These are phyloP conservation scores for Ladona fulva DNA, from an alignment of 1,140 invertebrate genomes.

Conservation along the genomic window DNA sequence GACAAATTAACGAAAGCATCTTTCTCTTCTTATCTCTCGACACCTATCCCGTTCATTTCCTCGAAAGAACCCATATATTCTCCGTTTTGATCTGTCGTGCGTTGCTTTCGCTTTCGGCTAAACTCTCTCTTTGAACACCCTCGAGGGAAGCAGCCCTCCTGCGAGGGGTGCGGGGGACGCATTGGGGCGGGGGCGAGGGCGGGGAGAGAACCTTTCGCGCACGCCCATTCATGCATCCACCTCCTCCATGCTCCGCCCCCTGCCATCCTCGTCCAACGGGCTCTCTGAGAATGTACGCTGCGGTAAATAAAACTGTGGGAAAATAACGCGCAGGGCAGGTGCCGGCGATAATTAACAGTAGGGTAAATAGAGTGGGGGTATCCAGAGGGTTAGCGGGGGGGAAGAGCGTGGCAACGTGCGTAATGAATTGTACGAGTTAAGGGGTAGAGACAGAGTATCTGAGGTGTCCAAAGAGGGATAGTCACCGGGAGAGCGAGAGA, in stretches of 20 bases:
- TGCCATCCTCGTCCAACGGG: neutral
- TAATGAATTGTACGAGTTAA: too few species aligned
- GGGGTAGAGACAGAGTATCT: too few species aligned
- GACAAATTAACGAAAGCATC: too few species aligned
- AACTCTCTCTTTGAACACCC: neutral
- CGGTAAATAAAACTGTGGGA: neutral
- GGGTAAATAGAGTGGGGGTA: slow-evolving; percentile 11
- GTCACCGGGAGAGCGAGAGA: neutral
- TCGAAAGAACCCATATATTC: too few species aligned
- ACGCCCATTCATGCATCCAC: neutral
- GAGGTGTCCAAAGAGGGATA: too few species aligned
- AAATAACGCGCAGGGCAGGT: neutral
- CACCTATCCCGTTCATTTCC: too few species aligned
- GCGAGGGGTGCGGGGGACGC: neutral
- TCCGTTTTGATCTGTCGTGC: too few species aligned
- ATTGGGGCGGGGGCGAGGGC: neutral
- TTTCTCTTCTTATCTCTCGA: too few species aligned
- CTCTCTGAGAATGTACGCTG: neutral
- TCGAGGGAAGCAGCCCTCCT: neutral
- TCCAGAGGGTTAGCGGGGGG: neutral
- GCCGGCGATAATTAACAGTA: neutral
- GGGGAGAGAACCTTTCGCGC: neutral
- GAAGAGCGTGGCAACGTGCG: neutral
- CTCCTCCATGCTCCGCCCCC: neutral
- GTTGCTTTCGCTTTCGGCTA: too few species aligned